These are phyloP conservation scores for Mnemiopsis leidyi DNA, from an alignment of 37 sponge, comb jelly and placozoan species.

Conservation along the genomic window DNA sequence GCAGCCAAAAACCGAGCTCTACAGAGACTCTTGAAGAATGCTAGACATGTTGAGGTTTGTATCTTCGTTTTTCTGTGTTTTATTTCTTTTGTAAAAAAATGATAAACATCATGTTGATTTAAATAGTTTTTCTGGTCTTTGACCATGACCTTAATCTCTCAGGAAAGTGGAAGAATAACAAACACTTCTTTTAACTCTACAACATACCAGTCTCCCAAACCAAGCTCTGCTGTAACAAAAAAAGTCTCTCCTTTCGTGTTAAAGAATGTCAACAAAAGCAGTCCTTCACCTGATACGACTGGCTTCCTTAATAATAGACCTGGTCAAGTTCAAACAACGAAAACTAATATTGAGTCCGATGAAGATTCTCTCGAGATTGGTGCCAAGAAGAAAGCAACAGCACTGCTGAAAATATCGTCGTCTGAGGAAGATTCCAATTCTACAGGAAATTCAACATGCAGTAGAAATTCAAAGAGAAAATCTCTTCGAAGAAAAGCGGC, in stretches of 20 bases:
- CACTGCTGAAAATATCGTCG: conserved; percentile 5
- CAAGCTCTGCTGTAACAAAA: background rate
- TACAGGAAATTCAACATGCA: background rate
- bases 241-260: conserved; percentile 39
- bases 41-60: background rate
- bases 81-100: no score
- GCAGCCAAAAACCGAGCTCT: background rate
- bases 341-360: background rate
- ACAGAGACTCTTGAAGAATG: background rate
- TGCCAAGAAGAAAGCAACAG: background rate
- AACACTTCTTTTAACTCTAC: background rate
- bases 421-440: background rate
- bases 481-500: background rate
- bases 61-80: background rate
- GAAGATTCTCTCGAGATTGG: conserved; percentile 26
- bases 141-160: no score
- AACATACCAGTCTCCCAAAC: conserved; percentile 48
- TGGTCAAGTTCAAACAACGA: background rate
- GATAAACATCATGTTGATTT: no score
- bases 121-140: no score
- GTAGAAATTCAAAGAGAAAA: background rate
- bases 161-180: background rate
- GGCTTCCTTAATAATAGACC: background rate
- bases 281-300: background rate
- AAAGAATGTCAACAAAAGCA: background rate